A percentile compares a stretch with the other conserved stretches of the same genome.
phyloP scores from a whole-genome alignment of 2,113 vertebrate genomes.

The Clarias macrocephalus region DNA sequence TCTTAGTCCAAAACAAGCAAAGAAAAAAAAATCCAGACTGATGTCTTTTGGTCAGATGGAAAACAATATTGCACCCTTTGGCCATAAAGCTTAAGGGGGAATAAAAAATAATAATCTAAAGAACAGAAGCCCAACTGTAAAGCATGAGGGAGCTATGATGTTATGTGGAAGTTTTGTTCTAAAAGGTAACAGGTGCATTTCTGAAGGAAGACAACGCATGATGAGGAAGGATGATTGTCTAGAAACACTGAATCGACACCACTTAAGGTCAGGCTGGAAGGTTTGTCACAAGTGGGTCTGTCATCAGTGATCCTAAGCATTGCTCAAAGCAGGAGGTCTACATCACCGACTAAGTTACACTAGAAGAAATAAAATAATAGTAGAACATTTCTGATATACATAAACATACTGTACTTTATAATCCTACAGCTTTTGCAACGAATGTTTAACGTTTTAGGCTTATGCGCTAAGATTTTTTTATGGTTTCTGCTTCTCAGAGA shows the following conservation, averaged over 20 bases:
- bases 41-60: not conserved
- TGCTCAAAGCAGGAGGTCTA: not conserved
- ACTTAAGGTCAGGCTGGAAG: not conserved
- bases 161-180: not conserved
- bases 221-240: not conserved
- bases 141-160: not conserved
- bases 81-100: not conserved
- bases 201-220: not conserved
- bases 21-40: not conserved
- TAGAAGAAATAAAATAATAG: not conserved
- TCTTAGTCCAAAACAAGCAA: not conserved
- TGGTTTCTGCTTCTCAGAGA: constrained; percentile 70
- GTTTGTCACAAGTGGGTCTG: not conserved
- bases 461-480: not conserved
- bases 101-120: not conserved
- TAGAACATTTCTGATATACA: not conserved
- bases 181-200: not conserved
- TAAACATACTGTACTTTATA: not conserved
- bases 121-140: not conserved
- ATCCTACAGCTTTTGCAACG: not conserved
- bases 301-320: not conserved
- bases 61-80: not conserved
- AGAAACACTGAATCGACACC: not conserved
- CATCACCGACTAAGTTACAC: not conserved
- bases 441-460: not conserved